Evolutionary conservation across 2,113 vertebrate genomes (phyloP).

Genomic region (Gasterosteus nipponicus): DNA sequence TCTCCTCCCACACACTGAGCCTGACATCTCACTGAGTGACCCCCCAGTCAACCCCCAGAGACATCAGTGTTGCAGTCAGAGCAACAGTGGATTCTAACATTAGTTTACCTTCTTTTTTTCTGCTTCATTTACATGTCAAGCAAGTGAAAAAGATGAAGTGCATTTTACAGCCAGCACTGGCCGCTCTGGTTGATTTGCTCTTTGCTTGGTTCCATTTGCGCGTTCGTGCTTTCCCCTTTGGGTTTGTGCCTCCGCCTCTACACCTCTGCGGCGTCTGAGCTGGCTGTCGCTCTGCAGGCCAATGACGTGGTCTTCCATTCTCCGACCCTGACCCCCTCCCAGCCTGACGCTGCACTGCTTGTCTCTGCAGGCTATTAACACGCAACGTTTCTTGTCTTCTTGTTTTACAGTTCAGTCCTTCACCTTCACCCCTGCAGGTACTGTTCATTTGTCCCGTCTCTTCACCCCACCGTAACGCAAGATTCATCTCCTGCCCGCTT

Average conservation of each 20-base stretch:
- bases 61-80: background rate
- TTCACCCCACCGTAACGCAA: conserved; percentile 52
- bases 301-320: conserved; percentile 16
- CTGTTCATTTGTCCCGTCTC: conserved; percentile 88
- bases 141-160: background rate
- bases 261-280: conserved; percentile 67
- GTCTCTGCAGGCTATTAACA: conserved; percentile 81
- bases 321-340: conserved; percentile 4
- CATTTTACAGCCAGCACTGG: background rate
- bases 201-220: conserved; percentile 48
- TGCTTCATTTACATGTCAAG: background rate
- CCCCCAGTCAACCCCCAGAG: conserved; percentile 29
- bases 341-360: conserved; percentile 56
- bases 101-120: conserved; percentile 12
- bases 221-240: conserved; percentile 63
- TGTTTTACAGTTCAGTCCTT: conserved; percentile 93
- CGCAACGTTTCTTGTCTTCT: conserved; percentile 88
- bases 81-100: background rate
- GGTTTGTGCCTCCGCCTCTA: conserved; percentile 50
- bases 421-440: conserved; percentile 93
- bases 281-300: conserved; percentile 72
- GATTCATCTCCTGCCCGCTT: conserved; percentile 45
- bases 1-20: conserved; percentile 71
- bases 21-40: conserved; percentile 53
- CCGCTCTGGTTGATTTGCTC: conserved; percentile 30